These are phyloP conservation scores for Austrolebias charrua DNA, from an alignment of 2,797 vertebrate species.

Conservation along the genomic window DNA sequence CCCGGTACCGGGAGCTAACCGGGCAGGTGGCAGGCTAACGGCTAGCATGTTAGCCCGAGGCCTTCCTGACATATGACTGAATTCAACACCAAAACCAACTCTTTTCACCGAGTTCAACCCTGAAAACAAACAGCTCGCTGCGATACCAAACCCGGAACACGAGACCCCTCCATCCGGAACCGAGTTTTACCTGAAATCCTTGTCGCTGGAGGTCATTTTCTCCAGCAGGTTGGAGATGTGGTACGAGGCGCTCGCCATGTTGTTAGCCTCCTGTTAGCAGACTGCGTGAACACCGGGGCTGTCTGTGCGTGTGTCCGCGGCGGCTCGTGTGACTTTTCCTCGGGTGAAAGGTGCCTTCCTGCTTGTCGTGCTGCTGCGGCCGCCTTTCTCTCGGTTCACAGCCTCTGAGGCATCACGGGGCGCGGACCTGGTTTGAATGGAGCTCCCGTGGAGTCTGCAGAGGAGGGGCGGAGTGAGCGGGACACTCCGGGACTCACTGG, in stretches of 20 bases:
- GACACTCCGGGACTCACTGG: conserved; percentile 40
- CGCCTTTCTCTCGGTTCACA: conserved; percentile 47
- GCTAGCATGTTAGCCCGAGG: conserved; percentile 49
- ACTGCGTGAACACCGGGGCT: conserved; percentile 48
- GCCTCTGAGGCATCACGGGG: conserved; percentile 73
- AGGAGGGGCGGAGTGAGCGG: conserved; percentile 78
- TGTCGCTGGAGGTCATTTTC: conserved; percentile 98
- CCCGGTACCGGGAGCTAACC: background rate
- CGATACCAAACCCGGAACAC: accelerated
- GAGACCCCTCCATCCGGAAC: accelerated
- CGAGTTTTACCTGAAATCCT: conserved; percentile 88
- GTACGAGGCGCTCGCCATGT: conserved; percentile 97
- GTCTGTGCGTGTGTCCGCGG: conserved; percentile 11
- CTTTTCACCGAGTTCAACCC: background rate
- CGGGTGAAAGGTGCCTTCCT: conserved; percentile 6
- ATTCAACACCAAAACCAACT: too few species aligned
- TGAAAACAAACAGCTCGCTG: accelerated
- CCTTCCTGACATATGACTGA: conserved; percentile 27
- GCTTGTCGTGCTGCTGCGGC: conserved; percentile 30
- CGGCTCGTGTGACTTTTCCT: background rate
- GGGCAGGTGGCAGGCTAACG: conserved; percentile 63
- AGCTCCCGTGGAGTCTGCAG: conserved; percentile 78
- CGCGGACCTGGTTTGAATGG: conserved; percentile 80
- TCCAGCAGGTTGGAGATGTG: conserved; percentile 98
- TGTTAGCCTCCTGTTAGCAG: conserved; percentile 75